Conservation (phyloP, 2,888 invertebrate species). For the Agrochola lychnidis region DNA sequence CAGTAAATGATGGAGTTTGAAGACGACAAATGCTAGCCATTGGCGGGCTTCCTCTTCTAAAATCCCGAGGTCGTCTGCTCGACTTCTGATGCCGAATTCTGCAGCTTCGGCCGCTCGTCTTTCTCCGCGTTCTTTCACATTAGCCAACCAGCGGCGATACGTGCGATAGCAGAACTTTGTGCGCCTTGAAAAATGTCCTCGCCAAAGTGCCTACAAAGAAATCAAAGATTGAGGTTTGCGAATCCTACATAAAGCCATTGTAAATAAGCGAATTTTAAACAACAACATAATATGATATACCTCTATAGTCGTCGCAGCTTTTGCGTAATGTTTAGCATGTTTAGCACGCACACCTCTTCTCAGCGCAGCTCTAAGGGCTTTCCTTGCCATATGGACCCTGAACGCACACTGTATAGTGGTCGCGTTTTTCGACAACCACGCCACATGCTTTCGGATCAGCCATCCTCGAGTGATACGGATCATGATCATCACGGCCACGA, state of each 20-base stretch:
- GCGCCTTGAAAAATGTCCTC: slow-evolving; percentile 84
- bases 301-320: slow-evolving; percentile 82
- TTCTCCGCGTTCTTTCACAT: slow-evolving; percentile 83
- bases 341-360: slow-evolving; percentile 81
- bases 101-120: slow-evolving; percentile 83
- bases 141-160: slow-evolving; percentile 84
- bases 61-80: slow-evolving; percentile 83
- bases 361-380: slow-evolving; percentile 78
- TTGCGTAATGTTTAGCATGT: slow-evolving; percentile 80
- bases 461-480: slow-evolving; percentile 82
- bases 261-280: not conserved
- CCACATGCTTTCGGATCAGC: slow-evolving; percentile 82
- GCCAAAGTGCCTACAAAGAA: slow-evolving; percentile 80
- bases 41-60: slow-evolving; percentile 86
- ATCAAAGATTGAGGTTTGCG: not conserved
- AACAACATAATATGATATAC: slow-evolving; percentile 67
- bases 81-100: slow-evolving; percentile 83
- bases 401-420: slow-evolving; percentile 84
- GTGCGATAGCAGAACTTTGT: slow-evolving; percentile 84
- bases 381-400: slow-evolving; percentile 79
- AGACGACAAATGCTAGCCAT: slow-evolving; percentile 87
- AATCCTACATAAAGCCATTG: not conserved
- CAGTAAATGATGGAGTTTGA: slow-evolving; percentile 86
- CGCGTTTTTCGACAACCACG: slow-evolving; percentile 82
- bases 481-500: slow-evolving; percentile 78